Conservation (phyloP, 2,888 invertebrate genomes). For the Ditula angustiorana region DNA sequence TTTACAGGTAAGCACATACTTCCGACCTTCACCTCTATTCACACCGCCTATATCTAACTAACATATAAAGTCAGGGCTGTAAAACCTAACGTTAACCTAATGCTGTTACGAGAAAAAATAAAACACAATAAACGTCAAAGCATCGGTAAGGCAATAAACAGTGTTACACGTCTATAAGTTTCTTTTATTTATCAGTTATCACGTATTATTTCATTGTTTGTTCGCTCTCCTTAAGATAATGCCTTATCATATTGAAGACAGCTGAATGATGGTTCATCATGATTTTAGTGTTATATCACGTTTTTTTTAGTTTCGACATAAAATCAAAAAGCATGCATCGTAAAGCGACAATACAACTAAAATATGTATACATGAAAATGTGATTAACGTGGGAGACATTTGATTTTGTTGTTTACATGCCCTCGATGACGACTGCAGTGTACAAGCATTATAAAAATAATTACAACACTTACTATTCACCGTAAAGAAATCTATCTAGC, state of each 20-base stretch:
- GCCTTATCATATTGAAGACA: conserved; percentile 36
- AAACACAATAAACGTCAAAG: conserved; percentile 30
- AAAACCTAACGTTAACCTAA: conserved; percentile 65
- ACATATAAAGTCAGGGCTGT: conserved; percentile 67
- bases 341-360: conserved; percentile 28
- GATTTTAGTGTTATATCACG: conserved; percentile 18
- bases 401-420: conserved; percentile 43
- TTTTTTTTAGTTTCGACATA: conserved; percentile 1
- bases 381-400: conserved; percentile 36
- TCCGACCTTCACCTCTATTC: conserved; percentile 71
- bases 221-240: conserved; percentile 27
- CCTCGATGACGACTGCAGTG: conserved; percentile 48
- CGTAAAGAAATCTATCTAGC: conserved; percentile 67
- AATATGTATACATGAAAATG: conserved; percentile 21
- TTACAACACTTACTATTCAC: conserved; percentile 49
- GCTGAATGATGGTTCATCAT: conserved; percentile 32
- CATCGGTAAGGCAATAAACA: conserved; percentile 38
- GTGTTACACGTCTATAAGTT: conserved; percentile 22
- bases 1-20: conserved; percentile 79
- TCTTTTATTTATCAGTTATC: conserved; percentile 30
- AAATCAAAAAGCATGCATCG: conserved; percentile 13
- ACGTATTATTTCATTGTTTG: conserved; percentile 37
- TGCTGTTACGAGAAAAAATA: conserved; percentile 38
- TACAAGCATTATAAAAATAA: conserved; percentile 44
- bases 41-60: conserved; percentile 61